Conservation (phyloP, 2,113 vertebrate species). For the Carlito syrichta region DNA sequence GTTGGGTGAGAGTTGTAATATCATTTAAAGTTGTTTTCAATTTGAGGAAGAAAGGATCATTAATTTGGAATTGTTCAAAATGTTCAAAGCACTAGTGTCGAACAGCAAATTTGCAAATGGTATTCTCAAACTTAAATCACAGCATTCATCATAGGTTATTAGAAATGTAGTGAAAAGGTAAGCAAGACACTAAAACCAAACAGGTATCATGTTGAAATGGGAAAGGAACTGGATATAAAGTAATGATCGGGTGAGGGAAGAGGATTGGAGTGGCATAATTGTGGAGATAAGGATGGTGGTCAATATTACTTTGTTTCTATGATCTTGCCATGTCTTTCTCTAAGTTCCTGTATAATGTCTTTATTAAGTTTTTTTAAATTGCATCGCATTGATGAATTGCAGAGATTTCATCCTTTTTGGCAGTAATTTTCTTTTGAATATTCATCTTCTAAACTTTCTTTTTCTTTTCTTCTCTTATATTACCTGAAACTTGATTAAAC, state of each 20-base stretch:
- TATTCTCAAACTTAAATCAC: neutral
- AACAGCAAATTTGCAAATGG: neutral
- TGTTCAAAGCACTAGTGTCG: neutral
- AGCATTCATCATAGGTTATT: neutral
- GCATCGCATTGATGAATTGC: neutral
- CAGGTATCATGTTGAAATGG: neutral
- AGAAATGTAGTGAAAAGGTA: neutral
- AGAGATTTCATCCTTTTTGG: neutral
- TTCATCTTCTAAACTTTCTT: neutral
- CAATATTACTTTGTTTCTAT: neutral
- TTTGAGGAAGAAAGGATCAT: slow-evolving; percentile 12
- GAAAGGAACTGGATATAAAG: neutral
- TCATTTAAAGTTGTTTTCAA: slow-evolving; percentile 16
- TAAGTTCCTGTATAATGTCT: neutral
- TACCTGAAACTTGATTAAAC: neutral
- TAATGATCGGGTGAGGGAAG: neutral
- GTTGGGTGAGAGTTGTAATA: neutral
- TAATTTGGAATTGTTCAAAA: slow-evolving; percentile 44
- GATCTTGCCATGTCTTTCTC: neutral
- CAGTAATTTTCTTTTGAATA: neutral
- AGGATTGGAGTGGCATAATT: neutral
- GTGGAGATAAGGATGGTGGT: accelerated
- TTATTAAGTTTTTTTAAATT: neutral
- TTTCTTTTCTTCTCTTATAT: neutral
- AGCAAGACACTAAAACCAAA: neutral